These are phyloP conservation scores for Xerus inauris DNA, from an alignment of 2,113 vertebrate species.

Conservation along the genomic window DNA sequence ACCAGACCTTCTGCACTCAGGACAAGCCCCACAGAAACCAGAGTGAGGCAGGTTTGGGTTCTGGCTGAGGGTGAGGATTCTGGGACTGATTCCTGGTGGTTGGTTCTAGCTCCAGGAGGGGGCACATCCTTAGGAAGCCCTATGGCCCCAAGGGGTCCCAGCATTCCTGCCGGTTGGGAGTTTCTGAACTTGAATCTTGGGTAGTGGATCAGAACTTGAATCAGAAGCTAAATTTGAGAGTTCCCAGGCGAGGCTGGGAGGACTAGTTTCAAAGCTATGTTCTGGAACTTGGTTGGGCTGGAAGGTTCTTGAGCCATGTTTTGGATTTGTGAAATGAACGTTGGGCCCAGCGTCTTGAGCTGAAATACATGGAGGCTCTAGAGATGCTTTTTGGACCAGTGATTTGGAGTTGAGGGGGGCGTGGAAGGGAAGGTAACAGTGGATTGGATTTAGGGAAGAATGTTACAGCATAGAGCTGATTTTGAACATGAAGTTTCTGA, in stretches of 20 bases:
- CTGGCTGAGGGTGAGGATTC: not conserved
- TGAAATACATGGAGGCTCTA: not conserved
- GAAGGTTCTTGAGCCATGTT: not conserved
- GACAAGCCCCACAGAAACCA: not conserved
- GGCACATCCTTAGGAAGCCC: not conserved
- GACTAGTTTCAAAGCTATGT: not conserved
- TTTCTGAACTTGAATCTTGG: not conserved
- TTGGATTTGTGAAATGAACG: not conserved
- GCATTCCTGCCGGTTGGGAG: not conserved
- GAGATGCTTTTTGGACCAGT: not conserved
- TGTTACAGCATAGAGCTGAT: not conserved
- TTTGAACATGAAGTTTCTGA: not conserved
- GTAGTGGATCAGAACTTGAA: not conserved
- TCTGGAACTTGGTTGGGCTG: not conserved
- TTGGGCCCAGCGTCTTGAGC: not conserved
- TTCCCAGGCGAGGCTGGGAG: not conserved
- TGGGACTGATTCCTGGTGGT: not conserved
- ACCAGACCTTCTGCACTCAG: no score
- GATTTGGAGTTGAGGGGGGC: not conserved
- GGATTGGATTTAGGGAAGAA: not conserved
- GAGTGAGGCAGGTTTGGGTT: not conserved
- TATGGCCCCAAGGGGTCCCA: not conserved
- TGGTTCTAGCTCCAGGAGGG: not conserved
- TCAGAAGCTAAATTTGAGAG: not conserved
- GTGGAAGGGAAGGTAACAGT: accelerated